Conservation (phyloP, 2,888 invertebrate species). For the Tiphia femorata region DNA sequence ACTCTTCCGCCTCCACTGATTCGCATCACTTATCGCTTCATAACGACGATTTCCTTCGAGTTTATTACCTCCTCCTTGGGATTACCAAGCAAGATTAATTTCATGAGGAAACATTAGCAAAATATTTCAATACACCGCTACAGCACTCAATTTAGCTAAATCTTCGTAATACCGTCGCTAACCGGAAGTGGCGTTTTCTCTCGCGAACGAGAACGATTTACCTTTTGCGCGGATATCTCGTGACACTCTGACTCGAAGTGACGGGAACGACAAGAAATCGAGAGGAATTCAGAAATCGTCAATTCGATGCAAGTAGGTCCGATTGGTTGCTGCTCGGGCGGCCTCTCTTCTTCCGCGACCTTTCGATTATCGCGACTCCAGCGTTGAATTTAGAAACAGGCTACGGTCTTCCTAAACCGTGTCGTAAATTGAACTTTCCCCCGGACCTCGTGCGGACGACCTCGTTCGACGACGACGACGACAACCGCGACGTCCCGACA, state of each 20-base stretch:
- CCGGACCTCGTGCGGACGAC: constrained; percentile 34
- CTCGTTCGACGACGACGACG: constrained; percentile 42
- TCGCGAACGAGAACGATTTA: too few relatives aligned
- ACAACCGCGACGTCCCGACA: constrained; percentile 19
- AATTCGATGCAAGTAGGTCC: constrained; percentile 28
- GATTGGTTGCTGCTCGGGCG: constrained; percentile 11
- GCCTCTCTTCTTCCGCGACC: constrained; percentile 33
- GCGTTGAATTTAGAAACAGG: constrained; percentile 37
- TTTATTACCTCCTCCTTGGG: too few relatives aligned
- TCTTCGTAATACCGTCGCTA: too few relatives aligned
- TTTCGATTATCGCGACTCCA: constrained; percentile 29
- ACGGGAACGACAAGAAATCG: background rate
- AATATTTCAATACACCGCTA: too few relatives aligned
- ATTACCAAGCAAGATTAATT: too few relatives aligned
- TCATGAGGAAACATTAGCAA: too few relatives aligned
- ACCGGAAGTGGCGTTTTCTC: too few relatives aligned
- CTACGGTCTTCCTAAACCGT: constrained; percentile 42
- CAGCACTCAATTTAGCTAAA: too few relatives aligned
- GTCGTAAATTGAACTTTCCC: constrained; percentile 52
- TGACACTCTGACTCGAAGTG: background rate
- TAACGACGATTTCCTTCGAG: too few relatives aligned
- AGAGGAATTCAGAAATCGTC: constrained; percentile 20
- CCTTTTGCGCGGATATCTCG: too few relatives aligned
- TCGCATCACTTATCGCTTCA: too few relatives aligned
- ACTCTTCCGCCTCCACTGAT: too few relatives aligned